phyloP scores from a whole-genome alignment of 2,113 vertebrate genomes.

The Regulus satrapa region DNA sequence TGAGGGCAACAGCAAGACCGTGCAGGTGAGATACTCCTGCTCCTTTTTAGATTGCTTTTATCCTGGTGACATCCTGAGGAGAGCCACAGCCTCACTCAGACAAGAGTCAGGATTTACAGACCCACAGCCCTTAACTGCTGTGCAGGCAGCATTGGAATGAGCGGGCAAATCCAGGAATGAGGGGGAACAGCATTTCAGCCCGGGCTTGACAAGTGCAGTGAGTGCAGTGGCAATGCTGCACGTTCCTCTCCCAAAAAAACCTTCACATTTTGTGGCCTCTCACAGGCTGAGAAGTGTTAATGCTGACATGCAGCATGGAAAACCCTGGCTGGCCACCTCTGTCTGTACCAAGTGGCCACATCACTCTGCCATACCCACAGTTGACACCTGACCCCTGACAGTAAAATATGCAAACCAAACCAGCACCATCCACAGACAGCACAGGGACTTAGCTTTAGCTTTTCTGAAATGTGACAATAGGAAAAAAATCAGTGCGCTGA shows the following conservation, averaged over 20 bases:
- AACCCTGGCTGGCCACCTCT: slow-evolving; percentile 27
- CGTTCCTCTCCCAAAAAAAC: background rate
- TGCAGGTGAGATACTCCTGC: background rate
- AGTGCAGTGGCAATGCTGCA: background rate
- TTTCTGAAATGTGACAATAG: background rate
- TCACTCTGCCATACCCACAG: background rate
- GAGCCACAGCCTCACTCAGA: background rate
- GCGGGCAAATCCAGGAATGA: background rate
- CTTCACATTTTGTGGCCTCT: background rate
- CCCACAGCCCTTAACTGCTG: background rate
- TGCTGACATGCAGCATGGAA: slow-evolving; percentile 11
- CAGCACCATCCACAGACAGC: background rate
- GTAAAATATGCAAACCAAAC: background rate
- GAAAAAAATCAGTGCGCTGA: background rate
- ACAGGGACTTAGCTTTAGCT: background rate
- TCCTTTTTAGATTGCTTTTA: background rate
- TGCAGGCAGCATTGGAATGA: background rate
- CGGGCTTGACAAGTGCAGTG: background rate
- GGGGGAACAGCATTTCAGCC: background rate
- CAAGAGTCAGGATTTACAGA: background rate
- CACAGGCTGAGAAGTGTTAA: slow-evolving; percentile 1
- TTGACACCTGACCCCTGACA: background rate
- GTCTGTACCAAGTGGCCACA: background rate
- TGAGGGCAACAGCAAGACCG: background rate
- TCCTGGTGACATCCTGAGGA: background rate